A percentile compares a stretch with the other conserved stretches of the same genome.
phyloP scores from a whole-genome alignment of 2,113 vertebrate genomes.

The Chloebia gouldiae region DNA sequence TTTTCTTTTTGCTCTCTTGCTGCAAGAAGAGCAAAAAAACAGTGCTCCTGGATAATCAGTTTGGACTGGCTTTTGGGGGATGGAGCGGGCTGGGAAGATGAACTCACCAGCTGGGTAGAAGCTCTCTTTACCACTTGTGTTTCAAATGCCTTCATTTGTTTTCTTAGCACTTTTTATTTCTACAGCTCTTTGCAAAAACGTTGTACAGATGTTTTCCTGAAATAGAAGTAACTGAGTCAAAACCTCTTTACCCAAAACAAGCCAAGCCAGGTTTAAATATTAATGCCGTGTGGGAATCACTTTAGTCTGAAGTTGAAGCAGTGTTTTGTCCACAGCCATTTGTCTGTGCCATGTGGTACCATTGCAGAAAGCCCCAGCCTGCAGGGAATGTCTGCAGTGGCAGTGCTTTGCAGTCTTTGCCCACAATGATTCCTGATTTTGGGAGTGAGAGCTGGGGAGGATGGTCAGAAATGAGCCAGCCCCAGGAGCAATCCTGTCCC shows the following conservation, averaged over 20 bases:
- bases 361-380: neutral
- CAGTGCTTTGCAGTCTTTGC: neutral
- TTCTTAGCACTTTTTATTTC: neutral
- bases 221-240: neutral
- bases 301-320: neutral
- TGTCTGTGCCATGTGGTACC: neutral
- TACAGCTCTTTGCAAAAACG: neutral
- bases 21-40: neutral
- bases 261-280: neutral
- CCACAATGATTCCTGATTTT: neutral
- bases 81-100: neutral
- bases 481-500: neutral
- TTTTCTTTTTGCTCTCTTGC: neutral
- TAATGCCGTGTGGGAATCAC: fast-evolving
- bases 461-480: neutral
- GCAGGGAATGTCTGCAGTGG: neutral
- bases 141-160: neutral
- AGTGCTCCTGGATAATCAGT: neutral
- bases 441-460: neutral
- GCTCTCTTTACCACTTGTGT: neutral
- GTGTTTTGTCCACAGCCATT: neutral
- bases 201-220: neutral
- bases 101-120: neutral
- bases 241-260: neutral
- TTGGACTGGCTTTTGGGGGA: neutral